phyloP scores from a whole-genome alignment of 2,113 vertebrate genomes.

The Rallus limicola region DNA sequence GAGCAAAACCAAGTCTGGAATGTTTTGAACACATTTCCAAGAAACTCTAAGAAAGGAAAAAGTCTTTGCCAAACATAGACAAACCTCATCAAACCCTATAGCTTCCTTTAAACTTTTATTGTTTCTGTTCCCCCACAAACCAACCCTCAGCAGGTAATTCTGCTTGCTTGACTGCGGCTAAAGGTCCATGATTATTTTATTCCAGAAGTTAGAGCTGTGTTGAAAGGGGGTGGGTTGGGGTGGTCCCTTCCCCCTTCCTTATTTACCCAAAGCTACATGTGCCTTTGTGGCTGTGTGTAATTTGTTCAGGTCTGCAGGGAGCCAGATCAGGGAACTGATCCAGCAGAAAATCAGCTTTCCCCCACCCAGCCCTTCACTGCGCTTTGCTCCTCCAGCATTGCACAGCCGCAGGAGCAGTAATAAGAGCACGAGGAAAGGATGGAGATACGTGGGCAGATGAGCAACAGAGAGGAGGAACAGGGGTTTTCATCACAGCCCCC shows the following conservation, averaged over 20 bases:
- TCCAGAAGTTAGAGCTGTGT: not conserved
- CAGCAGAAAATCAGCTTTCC: not conserved
- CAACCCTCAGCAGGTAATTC: slow-evolving; percentile 53
- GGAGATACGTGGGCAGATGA: not conserved
- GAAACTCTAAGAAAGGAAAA: slow-evolving; percentile 45
- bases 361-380: not conserved
- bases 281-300: not conserved
- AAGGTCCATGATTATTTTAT: not conserved
- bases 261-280: not conserved
- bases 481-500: not conserved
- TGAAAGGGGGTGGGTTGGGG: not conserved
- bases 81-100: slow-evolving; percentile 56
- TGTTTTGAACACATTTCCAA: slow-evolving; percentile 61
- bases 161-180: not conserved
- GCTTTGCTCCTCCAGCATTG: not conserved
- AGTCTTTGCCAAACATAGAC: slow-evolving; percentile 38
- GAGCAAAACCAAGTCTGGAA: slow-evolving; percentile 50
- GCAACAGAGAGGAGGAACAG: not conserved
- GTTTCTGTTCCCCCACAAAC: slow-evolving; percentile 7
- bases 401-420: not conserved
- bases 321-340: not conserved
- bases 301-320: not conserved
- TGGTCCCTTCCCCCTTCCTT: not conserved
- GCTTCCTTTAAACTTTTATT: slow-evolving; percentile 40
- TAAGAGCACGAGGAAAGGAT: not conserved